Evolutionary conservation across 1,140 invertebrate species (phyloP).

Genomic region (Manduca sexta): DNA sequence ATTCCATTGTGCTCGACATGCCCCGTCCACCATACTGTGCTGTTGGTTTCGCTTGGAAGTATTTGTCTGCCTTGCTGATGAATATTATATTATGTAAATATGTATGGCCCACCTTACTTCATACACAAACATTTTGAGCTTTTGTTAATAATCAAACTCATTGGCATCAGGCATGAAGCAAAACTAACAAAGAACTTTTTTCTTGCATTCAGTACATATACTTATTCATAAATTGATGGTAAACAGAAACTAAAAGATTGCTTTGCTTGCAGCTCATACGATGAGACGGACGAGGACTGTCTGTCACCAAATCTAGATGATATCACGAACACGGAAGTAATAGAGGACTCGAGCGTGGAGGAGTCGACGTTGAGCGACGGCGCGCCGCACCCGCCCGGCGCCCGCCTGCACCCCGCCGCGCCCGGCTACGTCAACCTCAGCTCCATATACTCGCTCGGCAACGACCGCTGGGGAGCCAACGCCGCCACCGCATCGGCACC

Average conservation of each 20-base stretch:
- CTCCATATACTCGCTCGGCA: conserved; percentile 63
- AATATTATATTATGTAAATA: conserved; percentile 56
- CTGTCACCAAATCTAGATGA: conserved; percentile 77
- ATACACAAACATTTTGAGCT: conserved; percentile 32
- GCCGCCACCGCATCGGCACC: conserved; percentile 17
- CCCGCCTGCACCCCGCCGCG: conserved; percentile 4
- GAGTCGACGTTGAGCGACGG: conserved; percentile 52
- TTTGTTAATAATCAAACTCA: conserved; percentile 58
- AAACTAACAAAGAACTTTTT: conserved; percentile 52
- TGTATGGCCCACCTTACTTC: conserved; percentile 13
- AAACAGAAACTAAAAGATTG: conserved; percentile 1
- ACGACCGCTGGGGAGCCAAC: conserved; percentile 37
- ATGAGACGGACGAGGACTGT: conserved; percentile 78
- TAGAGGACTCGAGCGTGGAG: conserved; percentile 66
- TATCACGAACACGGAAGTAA: conserved; percentile 69
- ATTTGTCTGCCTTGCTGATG: conserved; percentile 70
- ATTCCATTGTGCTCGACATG: not conserved
- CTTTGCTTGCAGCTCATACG: conserved; percentile 74
- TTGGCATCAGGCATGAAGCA: conserved; percentile 57
- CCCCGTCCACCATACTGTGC: conserved; percentile 2
- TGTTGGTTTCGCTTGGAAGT: conserved; percentile 30
- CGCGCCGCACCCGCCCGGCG: conserved; percentile 4
- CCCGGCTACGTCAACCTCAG: conserved; percentile 64
- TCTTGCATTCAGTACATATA: conserved; percentile 71
- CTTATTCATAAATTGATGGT: not conserved